phyloP scores from a whole-genome alignment of 2,113 vertebrate species.

The Chionomys nivalis region DNA sequence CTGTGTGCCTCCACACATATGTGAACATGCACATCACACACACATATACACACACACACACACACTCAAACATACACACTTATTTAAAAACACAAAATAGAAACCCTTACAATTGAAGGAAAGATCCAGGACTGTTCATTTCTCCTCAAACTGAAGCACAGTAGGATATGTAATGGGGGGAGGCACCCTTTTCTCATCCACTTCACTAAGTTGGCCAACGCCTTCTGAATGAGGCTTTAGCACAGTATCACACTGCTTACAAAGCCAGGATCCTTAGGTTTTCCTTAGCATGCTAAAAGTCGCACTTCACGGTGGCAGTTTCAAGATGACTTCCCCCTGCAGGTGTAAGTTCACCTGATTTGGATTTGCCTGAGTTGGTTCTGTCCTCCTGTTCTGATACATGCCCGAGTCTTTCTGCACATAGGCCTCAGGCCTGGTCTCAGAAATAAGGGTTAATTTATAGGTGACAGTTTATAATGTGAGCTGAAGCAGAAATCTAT shows the following conservation, averaged over 20 bases:
- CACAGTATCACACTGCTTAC: background rate
- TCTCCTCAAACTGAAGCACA: background rate
- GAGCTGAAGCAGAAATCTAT: constrained; percentile 9
- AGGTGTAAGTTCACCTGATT: constrained; percentile 47
- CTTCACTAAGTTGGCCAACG: background rate
- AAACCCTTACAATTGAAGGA: background rate
- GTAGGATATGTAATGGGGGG: background rate
- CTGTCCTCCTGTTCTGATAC: constrained; percentile 48
- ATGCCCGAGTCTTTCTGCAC: constrained; percentile 64
- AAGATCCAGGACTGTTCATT: background rate
- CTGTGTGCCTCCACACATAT: too few relatives aligned
- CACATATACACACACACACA: background rate
- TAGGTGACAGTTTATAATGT: constrained; percentile 39
- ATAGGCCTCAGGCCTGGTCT: background rate
- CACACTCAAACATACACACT: background rate
- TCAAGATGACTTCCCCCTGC: background rate
- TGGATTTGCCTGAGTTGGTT: constrained; percentile 59
- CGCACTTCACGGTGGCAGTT: constrained; percentile 34
- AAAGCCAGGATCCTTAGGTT: background rate
- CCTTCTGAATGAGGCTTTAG: background rate
- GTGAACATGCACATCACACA: background rate
- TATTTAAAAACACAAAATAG: too few relatives aligned
- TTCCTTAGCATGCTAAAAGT: constrained; percentile 33
- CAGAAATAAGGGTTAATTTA: constrained; percentile 70
- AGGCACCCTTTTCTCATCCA: background rate